A percentile compares a stretch with the other conserved stretches of the same genome.
phyloP scores from a whole-genome alignment of 1,140 invertebrate genomes.

The Drosophila albomicans region DNA sequence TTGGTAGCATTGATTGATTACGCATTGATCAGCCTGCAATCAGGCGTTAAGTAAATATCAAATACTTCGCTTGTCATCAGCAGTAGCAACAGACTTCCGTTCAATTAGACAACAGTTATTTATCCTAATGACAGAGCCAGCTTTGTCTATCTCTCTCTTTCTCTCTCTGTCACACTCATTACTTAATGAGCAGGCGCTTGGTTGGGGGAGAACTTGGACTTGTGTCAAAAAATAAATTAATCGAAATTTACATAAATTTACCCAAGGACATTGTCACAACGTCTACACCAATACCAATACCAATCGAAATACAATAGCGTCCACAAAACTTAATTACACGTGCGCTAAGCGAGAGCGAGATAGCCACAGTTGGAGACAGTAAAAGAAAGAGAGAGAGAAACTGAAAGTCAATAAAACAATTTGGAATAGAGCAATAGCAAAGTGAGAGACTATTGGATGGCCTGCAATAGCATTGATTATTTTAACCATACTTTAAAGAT shows the following conservation, averaged over 20 bases:
- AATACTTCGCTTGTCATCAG: constrained; percentile 59
- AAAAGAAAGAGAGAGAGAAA: neutral
- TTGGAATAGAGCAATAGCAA: neutral
- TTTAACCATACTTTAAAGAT: neutral
- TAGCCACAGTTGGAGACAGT: constrained; percentile 2
- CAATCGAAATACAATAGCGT: constrained; percentile 65
- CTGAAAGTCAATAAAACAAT: constrained; percentile 23
- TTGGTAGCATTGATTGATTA: constrained; percentile 68
- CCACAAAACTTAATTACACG: constrained; percentile 72
- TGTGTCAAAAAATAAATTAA: constrained; percentile 74
- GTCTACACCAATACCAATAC: constrained; percentile 55
- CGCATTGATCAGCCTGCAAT: constrained; percentile 62
- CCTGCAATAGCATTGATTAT: neutral
- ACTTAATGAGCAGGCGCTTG: constrained; percentile 48
- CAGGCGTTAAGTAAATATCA: constrained; percentile 51
- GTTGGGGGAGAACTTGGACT: neutral
- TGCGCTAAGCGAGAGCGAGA: constrained; percentile 16
- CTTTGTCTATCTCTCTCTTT: neutral
- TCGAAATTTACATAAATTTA: constrained; percentile 80
- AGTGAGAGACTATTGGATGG: neutral
- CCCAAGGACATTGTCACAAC: constrained; percentile 43
- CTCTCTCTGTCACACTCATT: constrained; percentile 1
- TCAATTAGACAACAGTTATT: constrained; percentile 66
- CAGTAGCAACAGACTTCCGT: constrained; percentile 60
- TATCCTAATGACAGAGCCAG: constrained; percentile 37